Base-by-base conservation (phyloP, 2,113 vertebrate genomes). In the Mustela nigripes region DNA sequence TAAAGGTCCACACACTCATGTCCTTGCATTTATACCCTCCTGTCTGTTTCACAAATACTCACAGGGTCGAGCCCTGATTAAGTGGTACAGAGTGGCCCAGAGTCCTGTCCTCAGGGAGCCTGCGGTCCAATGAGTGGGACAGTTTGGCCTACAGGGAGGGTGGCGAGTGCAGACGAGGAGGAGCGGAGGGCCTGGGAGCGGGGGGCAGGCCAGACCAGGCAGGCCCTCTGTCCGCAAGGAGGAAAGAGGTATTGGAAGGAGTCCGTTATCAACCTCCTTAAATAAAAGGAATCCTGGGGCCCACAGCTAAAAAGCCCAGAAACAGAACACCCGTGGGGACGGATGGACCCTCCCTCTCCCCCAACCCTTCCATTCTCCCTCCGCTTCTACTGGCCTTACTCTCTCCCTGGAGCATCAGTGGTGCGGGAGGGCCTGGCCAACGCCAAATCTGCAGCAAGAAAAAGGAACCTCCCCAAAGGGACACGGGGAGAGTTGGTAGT, bases 141-240 rank as follows among this genome's bases (percentile, higher is more conserved):
- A 5, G 9, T 14, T 5, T 16, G 19, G n/a, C 50, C 45, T 12
- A 31, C 63, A 60, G 4, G 60, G 79, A 60, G 50, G 14, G 8
- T 24, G 39, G 21, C 5, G 2, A 36, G 7, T 7, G 2, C 16
- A 0, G 19, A 33, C 60, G 5, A 42, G 67, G 97, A 63, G 78
- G 92, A 71, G 71, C 60, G 60, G 36, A 0, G 0, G 22, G 80
- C 10, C 0, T 15, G 76, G 45, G 45, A 22, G 15, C 22, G 2
- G 11, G 4, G 9, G 21, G 3, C 11, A 28, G 7, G n/a, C 58
- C 45, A 1, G 58, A 4, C 14, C 42, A n/a, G 1, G 1, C 16
- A 6, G 56, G 45, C 63, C 65, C 71, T n/a, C 16, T 1, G 2
- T 39, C 71, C 50, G 5, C 10, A 11, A 11, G 36, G 31, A 65